Base-by-base conservation (phyloP, 2,797 vertebrate species). In the Cetoscarus ocellatus region DNA sequence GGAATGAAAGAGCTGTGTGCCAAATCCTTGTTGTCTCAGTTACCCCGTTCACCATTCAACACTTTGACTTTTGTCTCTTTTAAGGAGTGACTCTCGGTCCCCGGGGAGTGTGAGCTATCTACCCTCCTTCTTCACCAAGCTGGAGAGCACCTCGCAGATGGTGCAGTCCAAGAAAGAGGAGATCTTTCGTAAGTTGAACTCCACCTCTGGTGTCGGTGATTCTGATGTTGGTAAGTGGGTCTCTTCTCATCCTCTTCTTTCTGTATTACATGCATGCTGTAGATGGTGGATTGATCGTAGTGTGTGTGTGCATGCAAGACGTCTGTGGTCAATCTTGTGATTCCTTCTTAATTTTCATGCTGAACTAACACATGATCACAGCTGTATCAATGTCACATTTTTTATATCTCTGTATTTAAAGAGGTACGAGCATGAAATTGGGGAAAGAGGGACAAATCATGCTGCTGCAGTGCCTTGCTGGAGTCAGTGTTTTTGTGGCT, bases 181-280 rank as follows among this genome's bases (percentile, higher is more conserved):
- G 94, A 99, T 99, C 93, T 97, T 98, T 93, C 98, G 97, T 93
- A 99, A 99, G 95, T 95, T 98, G 94, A 98, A 97, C 94, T 98
- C 97, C 94, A 97, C 93, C 68, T 96, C 96, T 93, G 96, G 96
- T 94, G 97, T 96, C 83, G 91, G 96, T 91, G 97, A 98, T 93
- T 95, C 97, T 94, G 98, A 99, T 85, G 95, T 98, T 93, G 97
- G 98, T 99, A 97, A 96, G 97, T 95, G 93, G 91, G 90, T 82
- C 65, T 73, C 57, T n/a, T 81, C 69, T 82, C 74, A 42, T 75
- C 19, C 14, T 77, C 38, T 55, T 67, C 17, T 35, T 72, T 78
- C 17, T 14, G n/a, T 75, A 71, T 81, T 52, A 61, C 69, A 39
- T 52, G 67, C 55, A 67, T 63, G 65, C 45, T 52, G 61, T 50